Percentiles rank a stretch among this genome's conserved stretches.
These are phyloP conservation scores for Cyphomyrmex costatus DNA, from an alignment of 1,140 invertebrate genomes.

Conservation along the genomic window DNA sequence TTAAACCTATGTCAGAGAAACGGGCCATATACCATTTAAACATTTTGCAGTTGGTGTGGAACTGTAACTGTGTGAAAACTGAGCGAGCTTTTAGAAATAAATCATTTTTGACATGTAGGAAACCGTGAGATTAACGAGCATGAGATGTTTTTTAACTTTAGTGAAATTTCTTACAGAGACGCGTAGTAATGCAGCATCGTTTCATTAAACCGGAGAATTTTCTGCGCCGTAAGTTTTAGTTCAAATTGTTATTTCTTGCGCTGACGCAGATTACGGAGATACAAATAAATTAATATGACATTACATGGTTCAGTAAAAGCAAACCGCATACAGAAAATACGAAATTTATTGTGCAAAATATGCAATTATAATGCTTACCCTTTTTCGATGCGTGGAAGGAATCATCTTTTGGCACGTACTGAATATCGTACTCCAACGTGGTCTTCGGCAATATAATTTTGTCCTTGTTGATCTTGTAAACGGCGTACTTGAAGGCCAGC, in stretches of 20 bases:
- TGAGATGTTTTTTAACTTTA: constrained; percentile 48
- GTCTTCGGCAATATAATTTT: constrained; percentile 89
- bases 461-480: constrained; percentile 90
- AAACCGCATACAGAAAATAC: not conserved
- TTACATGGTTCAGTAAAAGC: not conserved
- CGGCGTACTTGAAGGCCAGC: constrained; percentile 90
- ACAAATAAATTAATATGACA: constrained; percentile 7
- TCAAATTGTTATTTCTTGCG: constrained; percentile 29
- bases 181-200: constrained; percentile 27
- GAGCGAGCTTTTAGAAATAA: constrained; percentile 26
- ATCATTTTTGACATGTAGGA: constrained; percentile 54
- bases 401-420: constrained; percentile 90
- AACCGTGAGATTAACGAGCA: constrained; percentile 54
- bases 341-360: not conserved
- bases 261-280: not conserved
- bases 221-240: constrained; percentile 8
- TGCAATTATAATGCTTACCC: constrained; percentile 84
- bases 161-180: constrained; percentile 49
- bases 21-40: not conserved
- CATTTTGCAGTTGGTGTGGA: constrained; percentile 12
- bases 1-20: not conserved
- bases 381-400: constrained; percentile 90
- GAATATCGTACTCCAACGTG: constrained; percentile 89
- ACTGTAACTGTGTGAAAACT: constrained; percentile 9
- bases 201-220: constrained; percentile 44